Evolutionary conservation across 2,888 invertebrate genomes (phyloP).

Genomic region (Drosophila infuscata): DNA sequence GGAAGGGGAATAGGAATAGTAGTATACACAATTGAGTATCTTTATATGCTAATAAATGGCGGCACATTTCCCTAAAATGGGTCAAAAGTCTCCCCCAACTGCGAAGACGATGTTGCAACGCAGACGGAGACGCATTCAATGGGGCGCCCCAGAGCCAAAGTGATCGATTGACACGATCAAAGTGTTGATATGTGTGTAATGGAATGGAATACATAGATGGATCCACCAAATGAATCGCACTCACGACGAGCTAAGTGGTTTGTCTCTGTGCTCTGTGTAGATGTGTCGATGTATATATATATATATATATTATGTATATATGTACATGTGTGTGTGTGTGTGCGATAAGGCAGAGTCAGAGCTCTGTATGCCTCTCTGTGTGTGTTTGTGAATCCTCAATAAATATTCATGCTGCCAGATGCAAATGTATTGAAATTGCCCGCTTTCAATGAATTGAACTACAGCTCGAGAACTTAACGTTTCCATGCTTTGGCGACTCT

Average conservation of each 20-base stretch:
- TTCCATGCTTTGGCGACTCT: slow-evolving; percentile 56
- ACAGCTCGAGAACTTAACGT: slow-evolving; percentile 68
- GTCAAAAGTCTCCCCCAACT: slow-evolving; percentile 84
- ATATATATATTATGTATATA: background rate
- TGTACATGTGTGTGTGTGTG: background rate
- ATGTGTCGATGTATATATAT: background rate
- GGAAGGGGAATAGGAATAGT: slow-evolving; percentile 4
- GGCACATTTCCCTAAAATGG: slow-evolving; percentile 84
- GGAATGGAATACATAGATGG: slow-evolving; percentile 49
- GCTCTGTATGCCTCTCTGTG: slow-evolving; percentile 15
- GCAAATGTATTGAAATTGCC: slow-evolving; percentile 76
- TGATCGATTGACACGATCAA: slow-evolving; percentile 83
- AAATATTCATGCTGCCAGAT: slow-evolving; percentile 75
- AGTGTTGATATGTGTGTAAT: slow-evolving; percentile 75
- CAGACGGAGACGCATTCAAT: slow-evolving; percentile 52
- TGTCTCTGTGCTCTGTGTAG: slow-evolving; percentile 34
- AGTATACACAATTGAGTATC: slow-evolving; percentile 73
- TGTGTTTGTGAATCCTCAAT: slow-evolving; percentile 71
- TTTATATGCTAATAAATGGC: slow-evolving; percentile 76
- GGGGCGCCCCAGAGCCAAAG: slow-evolving; percentile 63
- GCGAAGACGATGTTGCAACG: slow-evolving; percentile 71
- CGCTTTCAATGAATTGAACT: slow-evolving; percentile 61
- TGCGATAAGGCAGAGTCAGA: slow-evolving; percentile 50
- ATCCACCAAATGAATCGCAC: slow-evolving; percentile 68
- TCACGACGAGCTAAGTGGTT: slow-evolving; percentile 66